Conservation (phyloP, 2,888 invertebrate species). For the Brenthis daphne region DNA sequence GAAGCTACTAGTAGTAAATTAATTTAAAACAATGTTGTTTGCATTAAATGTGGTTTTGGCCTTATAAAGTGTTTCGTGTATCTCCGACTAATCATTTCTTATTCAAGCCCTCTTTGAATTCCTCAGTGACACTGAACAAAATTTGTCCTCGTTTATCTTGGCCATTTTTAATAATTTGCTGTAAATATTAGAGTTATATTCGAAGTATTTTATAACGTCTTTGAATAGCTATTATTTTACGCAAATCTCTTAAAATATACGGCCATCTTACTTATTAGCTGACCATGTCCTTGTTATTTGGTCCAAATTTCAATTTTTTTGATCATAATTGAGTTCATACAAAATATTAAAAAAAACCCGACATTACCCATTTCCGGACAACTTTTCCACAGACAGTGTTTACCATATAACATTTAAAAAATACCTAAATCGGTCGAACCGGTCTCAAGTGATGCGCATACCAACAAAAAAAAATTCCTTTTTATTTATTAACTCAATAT, state of each 20-base stretch:
- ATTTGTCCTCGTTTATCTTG: conserved; percentile 55
- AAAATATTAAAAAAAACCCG: too few species aligned
- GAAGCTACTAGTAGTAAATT: background rate
- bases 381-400: too few species aligned
- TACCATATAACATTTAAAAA: too few species aligned
- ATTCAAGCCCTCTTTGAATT: conserved; percentile 45
- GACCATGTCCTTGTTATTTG: too few species aligned
- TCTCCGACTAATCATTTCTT: conserved; percentile 60
- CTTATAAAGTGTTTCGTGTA: conserved; percentile 57
- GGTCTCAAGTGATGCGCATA: too few species aligned
- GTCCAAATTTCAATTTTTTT: too few species aligned
- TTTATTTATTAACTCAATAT: too few species aligned
- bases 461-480: too few species aligned
- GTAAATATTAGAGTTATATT: conserved; percentile 21
- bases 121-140: conserved; percentile 48
- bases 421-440: too few species aligned
- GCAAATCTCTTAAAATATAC: background rate
- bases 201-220: background rate
- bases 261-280: too few species aligned
- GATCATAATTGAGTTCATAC: too few species aligned
- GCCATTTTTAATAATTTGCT: conserved; percentile 46
- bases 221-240: background rate
- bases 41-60: conserved; percentile 15
- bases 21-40: background rate
- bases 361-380: too few species aligned